phyloP scores from a whole-genome alignment of 2,888 invertebrate genomes.

The Arctia plantaginis region DNA sequence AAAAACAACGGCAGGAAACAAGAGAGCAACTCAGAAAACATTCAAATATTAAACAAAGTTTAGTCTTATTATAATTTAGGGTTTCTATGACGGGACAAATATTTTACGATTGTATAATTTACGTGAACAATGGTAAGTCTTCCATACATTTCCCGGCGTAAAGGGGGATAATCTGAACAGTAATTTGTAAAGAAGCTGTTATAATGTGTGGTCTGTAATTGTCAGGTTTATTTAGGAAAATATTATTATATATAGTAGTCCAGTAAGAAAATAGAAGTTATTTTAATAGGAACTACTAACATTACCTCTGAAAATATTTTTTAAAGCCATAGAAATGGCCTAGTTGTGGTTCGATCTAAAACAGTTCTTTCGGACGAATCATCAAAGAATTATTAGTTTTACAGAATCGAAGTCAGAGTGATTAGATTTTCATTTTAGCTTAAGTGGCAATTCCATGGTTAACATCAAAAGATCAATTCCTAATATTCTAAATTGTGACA shows the following conservation, averaged over 20 bases:
- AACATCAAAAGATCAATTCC: too few species aligned
- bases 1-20: not conserved
- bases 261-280: not conserved
- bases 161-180: not conserved
- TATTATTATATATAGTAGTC: too few species aligned
- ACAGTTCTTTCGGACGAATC: too few species aligned
- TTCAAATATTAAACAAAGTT: not conserved
- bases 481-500: too few species aligned
- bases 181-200: not conserved
- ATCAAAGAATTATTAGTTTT: too few species aligned
- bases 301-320: too few species aligned
- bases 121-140: not conserved
- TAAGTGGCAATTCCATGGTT: too few species aligned
- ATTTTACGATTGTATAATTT: not conserved
- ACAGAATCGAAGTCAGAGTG: too few species aligned
- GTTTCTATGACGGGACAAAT: not conserved
- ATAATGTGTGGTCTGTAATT: not conserved
- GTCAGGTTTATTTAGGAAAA: too few species aligned
- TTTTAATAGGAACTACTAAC: too few species aligned
- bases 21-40: not conserved
- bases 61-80: not conserved
- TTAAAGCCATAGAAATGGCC: not conserved
- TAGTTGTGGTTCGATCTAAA: not conserved
- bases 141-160: not conserved
- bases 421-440: too few species aligned